A percentile compares a stretch with the other conserved stretches of the same genome.
Conservation (phyloP, 2,113 vertebrate species). For the Corvus moneduloides region DNA sequence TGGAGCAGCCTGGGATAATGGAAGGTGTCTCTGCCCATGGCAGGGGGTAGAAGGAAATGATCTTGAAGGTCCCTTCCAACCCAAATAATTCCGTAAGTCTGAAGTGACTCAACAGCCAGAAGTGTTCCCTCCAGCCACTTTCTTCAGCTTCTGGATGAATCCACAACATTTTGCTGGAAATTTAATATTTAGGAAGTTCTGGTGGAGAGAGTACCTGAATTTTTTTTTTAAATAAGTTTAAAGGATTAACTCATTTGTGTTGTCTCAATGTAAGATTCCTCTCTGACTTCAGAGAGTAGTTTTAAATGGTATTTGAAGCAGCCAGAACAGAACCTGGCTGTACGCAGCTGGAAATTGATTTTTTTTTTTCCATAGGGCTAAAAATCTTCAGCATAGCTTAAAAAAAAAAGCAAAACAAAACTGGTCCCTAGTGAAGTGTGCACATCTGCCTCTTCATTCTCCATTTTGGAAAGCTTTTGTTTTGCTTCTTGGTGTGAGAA, state of each 20-base stretch:
- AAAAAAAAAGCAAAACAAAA: background rate
- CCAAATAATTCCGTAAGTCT: fast-evolving
- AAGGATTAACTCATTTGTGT: fast-evolving
- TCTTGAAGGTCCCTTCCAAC: background rate
- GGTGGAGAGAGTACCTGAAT: fast-evolving
- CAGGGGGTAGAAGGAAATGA: fast-evolving
- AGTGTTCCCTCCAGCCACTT: fast-evolving
- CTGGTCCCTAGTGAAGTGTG: background rate
- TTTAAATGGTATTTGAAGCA: background rate
- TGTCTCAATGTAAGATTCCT: background rate
- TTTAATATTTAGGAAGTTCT: background rate
- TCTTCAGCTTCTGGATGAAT: no score
- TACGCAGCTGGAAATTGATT: fast-evolving
- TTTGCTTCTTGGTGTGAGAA: background rate
- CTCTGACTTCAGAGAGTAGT: background rate
- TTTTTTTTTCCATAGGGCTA: background rate
- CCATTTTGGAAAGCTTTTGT: background rate
- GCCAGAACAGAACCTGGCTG: background rate
- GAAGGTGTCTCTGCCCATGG: background rate
- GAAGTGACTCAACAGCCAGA: background rate
- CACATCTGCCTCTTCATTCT: background rate
- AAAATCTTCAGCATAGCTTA: background rate
- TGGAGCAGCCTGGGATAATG: fast-evolving
- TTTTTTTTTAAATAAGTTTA: fast-evolving
- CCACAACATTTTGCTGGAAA: background rate